Evolutionary conservation across 1,140 invertebrate species (phyloP), one percentile per base, ranked within the genome.

Genomic region (Limonius californicus): DNA sequence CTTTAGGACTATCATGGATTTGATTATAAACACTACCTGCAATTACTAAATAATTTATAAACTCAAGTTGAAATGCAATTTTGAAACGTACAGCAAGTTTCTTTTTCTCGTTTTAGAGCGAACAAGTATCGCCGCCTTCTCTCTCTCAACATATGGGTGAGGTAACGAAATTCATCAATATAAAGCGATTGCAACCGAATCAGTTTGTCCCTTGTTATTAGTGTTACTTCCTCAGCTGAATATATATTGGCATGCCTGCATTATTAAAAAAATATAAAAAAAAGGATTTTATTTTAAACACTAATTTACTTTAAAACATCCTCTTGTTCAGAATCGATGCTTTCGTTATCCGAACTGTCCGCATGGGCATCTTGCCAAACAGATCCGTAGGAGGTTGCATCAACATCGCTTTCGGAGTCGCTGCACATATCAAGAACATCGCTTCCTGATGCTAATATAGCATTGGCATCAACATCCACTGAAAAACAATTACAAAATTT

Each of bases 191-290:
- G 92, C 7, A 97, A 77, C 47, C 86, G 81, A 7, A 88, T 85
- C 59, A 96, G 75, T 71, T 92, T 92, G 57, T 89, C 85, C 64
- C 87, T 81, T 0, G 91, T 84, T 50, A 94, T 86, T 54, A 84
- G 81, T 7, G 91, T 86, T 0, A 91, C 89, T 77, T 96, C 93
- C 72, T 95, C 91, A 0, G 89, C 87, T 0, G 93, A 94, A 72
- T 87, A 95, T 0, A 94, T 87, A 15, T 90, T 90, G 20, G 92
- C 91, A 78, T 93, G 89, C 77, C 89, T 90, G 77, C 73, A 82
- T 6, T 2, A 39, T 12, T n/a, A 39, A 12, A 39, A 14, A 12
- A 39, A 12, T 39, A 39, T 39, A 39, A 39, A 9, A 2, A 6
- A 6, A 39, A 27, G 3, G 9, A 4, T 9, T 19, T 12, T 15